Base-by-base conservation (phyloP, 2,888 invertebrate species). In the Mimas tiliae region DNA sequence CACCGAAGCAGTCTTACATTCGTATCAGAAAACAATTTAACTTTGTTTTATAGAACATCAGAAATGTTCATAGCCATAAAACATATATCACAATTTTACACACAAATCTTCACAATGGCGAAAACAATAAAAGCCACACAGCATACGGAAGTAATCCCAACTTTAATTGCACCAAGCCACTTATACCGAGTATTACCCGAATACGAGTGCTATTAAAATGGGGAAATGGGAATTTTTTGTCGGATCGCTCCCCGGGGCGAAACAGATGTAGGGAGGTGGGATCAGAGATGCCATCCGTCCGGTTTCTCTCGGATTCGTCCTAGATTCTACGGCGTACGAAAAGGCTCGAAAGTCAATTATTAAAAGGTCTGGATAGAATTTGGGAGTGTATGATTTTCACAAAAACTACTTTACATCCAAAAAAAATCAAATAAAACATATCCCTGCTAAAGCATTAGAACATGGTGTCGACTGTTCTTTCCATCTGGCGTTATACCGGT, bases 201-300 rank as follows among this genome's bases (percentile, higher is more conserved):
- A 76, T 74, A 58, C 42, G 50, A 19, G 58, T 38, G 58, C 58
- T 58, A 58, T 58, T 75, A 74, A 67, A 74, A 65, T 68, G 70
- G 69, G 63, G 74, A 77, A 80, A 78, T 75, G 76, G 74, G 75
- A 68, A 69, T 70, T 76, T 76, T 74, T 74, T 42, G 58, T 12
- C 42, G 16, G 42, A 58, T 42, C 19, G 19, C 12, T 58, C 42
- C 58, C 19, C 19, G 58, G 19, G 42, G 58, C 38, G 42, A 12
- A 42, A 19, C 19, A 42, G 16, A 33, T 14, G 33, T 9, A 38
- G 9, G 19, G 38, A 19, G 38, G 21, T 4, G 50, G 19, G 11
- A 16, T 16, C 9, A 11, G 19, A 1, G 50, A 8, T 50, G 19
- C 50, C 50, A 50, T 9, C 19, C 50, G 19, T 2, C 8, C 50